Base-by-base conservation (phyloP, 2,113 vertebrate genomes). In the Anarhynchus alexandrinus region DNA sequence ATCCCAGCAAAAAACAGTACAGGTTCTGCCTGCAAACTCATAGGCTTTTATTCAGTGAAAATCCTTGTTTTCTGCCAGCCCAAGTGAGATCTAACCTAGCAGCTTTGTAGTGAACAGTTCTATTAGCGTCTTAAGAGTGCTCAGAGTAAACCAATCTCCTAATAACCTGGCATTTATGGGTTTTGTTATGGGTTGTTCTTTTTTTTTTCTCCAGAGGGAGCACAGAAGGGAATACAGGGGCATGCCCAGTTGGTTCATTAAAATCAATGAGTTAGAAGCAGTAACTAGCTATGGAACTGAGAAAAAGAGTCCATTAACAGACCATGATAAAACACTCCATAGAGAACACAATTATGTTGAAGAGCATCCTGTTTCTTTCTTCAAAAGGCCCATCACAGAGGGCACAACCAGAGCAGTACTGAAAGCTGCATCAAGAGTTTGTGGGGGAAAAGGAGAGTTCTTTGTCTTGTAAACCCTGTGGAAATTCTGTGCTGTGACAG, bases 241-340 rank as follows among this genome's bases (percentile, higher is more conserved):
- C 45, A 70, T 4, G 7, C 38, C 57, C 32, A 30, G 36, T 5
- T 36, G 38, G 17, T 94, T 93, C 93, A 93, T 79, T 85, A 93
- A 95, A 95, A 94, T 89, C 90, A 97, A 32, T 72, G 84, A 82
- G 61, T 94, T 89, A 71, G 85, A 95, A 94, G 85, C 65, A 84
- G 26, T 74, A 91, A 82, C 70, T 64, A 79, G 70, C 81, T 90
- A 12, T 38, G 34, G 64, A 95, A 72, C 58, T 43, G 51, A 88
- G 22, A 32, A 66, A 91, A 76, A 70, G 54, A 81, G 58, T 79
- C 25, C 64, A 57, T 93, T 94, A 88, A 88, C 21, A 71, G 64
- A 42, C 42, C 69, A 23, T 73, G 51, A 71, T 74, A 71, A 82
- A 94, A 62, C 54, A 88, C 55, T 90, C 59, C 55, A 64, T 1